Evolutionary conservation across 1,140 invertebrate species (phyloP).

Genomic region (Drosophila albomicans): DNA sequence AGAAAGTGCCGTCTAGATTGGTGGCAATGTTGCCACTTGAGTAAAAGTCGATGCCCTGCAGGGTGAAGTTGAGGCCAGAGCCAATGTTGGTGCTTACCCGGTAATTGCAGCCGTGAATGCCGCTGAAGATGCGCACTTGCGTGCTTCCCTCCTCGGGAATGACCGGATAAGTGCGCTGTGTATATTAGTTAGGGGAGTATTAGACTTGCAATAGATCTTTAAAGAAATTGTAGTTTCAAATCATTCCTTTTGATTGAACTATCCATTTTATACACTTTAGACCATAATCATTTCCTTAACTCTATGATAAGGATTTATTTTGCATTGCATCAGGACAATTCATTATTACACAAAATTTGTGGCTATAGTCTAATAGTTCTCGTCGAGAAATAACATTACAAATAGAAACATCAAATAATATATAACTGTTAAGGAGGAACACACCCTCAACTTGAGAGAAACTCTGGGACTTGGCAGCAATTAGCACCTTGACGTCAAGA

Average conservation of each 20-base stretch:
- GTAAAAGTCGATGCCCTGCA: constrained; percentile 78
- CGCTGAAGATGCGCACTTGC: constrained; percentile 91
- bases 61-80: constrained; percentile 37
- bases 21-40: constrained; percentile 67
- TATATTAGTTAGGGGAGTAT: constrained; percentile 2
- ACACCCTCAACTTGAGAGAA: not conserved
- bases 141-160: constrained; percentile 86
- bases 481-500: constrained; percentile 2
- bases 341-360: no score
- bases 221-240: no score
- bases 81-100: constrained; percentile 53
- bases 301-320: no score
- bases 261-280: no score
- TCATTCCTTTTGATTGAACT: no score
- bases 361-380: no score
- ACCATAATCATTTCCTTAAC: no score
- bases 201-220: no score
- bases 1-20: constrained; percentile 41
- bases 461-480: not conserved
- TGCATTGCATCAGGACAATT: no score
- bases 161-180: constrained; percentile 87
- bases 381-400: no score
- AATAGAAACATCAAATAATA: no score
- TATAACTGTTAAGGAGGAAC: no score
- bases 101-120: constrained; percentile 85